Conservation (phyloP, 2,797 vertebrate species). For the Dromococcyx pavoninus region DNA sequence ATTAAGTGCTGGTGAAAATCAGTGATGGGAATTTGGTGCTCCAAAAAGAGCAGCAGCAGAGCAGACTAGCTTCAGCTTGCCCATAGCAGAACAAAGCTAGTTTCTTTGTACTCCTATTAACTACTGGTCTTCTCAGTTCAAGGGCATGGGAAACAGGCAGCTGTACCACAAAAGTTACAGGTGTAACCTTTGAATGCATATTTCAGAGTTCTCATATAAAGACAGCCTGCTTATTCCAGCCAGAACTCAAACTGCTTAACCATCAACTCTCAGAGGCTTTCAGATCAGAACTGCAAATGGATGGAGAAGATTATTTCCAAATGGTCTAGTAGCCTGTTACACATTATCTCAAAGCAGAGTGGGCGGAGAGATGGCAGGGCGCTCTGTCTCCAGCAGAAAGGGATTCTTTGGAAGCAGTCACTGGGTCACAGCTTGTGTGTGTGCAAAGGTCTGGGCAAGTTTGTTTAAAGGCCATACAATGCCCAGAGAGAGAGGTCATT, state of each 20-base stretch:
- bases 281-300: neutral
- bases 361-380: neutral
- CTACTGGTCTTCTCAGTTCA: neutral
- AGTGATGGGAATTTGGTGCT: neutral
- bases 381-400: neutral
- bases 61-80: neutral
- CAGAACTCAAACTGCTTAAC: neutral
- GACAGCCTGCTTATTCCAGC: neutral
- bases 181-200: neutral
- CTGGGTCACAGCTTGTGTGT: rapidly evolving
- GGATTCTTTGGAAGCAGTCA: neutral
- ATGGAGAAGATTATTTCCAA: neutral
- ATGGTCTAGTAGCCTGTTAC: neutral
- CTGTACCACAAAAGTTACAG: neutral
- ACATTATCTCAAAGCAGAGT: neutral
- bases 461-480: neutral
- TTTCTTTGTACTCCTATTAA: neutral
- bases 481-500: neutral
- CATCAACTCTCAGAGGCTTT: neutral
- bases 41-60: neutral
- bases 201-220: neutral
- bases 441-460: neutral
- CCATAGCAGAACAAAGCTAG: neutral
- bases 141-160: constrained; percentile 5
- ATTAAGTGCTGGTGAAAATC: neutral